Base-by-base conservation (phyloP, 2,797 vertebrate genomes). In the Cryptoblepharus egeriae region DNA sequence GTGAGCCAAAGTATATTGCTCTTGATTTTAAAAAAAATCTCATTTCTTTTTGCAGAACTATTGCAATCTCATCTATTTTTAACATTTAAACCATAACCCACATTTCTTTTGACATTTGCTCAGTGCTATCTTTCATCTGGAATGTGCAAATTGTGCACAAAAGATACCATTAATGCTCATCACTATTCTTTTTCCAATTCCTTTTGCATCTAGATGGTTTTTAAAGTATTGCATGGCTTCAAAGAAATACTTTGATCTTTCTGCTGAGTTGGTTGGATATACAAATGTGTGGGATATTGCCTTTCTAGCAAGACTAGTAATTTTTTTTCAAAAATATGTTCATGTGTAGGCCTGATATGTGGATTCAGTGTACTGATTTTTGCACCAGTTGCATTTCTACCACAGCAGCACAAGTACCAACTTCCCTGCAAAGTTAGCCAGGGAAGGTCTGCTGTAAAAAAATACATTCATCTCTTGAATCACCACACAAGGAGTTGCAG, bases 231-330 rank as follows among this genome's bases (percentile, higher is more conserved):
- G 49, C 39, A 49, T 28, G 52, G 16, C 26, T 72, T 89, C 58
- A 78, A 37, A 12, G 20, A 73, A 82, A 49, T 68, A 75, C 72
- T 88, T 79, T 68, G 35, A 75, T 42, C 42, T 73, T 78, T 67
- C 30, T 78, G 69, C 75, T 83, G 65, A 58, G 67, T 60, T 77
- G 35, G 16, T 71, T 63, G 42, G 9, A 70, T 28, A 70, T 2
- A n/a, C 11, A 32, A 60, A 78, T 42, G 60, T 11, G 10, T 10
- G 39, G 26, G 49, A 67, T 3, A n/a, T 63, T 55, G 1, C 1
- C 79, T 73, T 45, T 5, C 39, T 79, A 60, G 80, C n/a, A 75
- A 37, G 60, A 57, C 8, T 26, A n/a, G 3, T 3, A 82, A 64
- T 68, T 71, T 75, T 61, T 61, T 67, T 52, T 32, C 22, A 15